A percentile compares a stretch with the other conserved stretches of the same genome.
Evolutionary conservation across 2,888 invertebrate species (phyloP).

Genomic region (Unio delphinus): DNA sequence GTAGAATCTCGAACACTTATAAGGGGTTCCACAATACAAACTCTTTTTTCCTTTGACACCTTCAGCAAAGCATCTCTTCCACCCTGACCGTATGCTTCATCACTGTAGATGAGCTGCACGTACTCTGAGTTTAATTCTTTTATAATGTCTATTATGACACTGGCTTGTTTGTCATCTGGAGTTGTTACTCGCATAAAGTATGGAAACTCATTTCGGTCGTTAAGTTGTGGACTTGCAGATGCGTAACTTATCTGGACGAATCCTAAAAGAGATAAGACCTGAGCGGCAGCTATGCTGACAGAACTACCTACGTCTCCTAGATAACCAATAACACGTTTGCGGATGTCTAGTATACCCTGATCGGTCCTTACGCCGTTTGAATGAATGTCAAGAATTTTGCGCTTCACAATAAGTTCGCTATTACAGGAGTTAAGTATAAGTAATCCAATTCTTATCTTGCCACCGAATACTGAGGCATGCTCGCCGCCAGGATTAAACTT

Average conservation of each 20-base stretch:
- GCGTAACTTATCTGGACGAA: constrained; percentile 1
- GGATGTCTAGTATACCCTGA: background rate
- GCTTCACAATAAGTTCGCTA: background rate
- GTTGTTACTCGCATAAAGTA: background rate
- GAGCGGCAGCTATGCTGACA: background rate
- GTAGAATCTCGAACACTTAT: constrained; percentile 4
- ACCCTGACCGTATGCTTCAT: background rate
- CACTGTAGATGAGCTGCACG: constrained; percentile 1
- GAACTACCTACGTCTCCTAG: background rate
- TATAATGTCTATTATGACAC: background rate
- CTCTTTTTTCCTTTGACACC: constrained; percentile 1
- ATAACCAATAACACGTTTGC: background rate
- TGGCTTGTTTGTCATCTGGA: background rate
- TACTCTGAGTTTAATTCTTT: background rate
- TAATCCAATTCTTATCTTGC: background rate
- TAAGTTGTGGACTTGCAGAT: background rate
- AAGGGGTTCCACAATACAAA: constrained; percentile 9
- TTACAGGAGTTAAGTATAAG: constrained; percentile 1
- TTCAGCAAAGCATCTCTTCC: background rate
- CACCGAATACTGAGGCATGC: background rate
- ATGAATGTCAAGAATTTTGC: background rate
- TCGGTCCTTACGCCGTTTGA: background rate
- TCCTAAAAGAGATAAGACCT: background rate
- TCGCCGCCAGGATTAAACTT: background rate
- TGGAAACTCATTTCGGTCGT: background rate